Evolutionary conservation across 2,888 invertebrate species (phyloP).

Genomic region (Diarsia dahlii): DNA sequence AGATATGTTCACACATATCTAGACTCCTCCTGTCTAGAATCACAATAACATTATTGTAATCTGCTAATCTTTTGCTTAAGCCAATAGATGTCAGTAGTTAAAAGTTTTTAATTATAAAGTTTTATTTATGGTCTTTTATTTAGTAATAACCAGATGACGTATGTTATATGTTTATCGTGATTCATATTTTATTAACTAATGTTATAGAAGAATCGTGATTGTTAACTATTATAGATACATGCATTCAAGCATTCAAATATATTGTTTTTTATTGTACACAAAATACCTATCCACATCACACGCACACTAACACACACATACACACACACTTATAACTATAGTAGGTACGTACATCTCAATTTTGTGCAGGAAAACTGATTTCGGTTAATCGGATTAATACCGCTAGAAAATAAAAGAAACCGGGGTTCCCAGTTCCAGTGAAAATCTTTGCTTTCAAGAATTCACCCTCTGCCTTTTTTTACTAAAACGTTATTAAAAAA

Average conservation of each 20-base stretch:
- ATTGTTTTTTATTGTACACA: slow-evolving; percentile 10
- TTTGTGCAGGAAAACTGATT: not conserved
- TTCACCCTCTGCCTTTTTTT: not conserved
- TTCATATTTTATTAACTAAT: slow-evolving; percentile 30
- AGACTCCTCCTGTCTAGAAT: slow-evolving; percentile 1
- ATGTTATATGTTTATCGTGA: slow-evolving; percentile 51
- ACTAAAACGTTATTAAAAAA: not conserved
- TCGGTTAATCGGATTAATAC: not conserved
- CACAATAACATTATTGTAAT: not conserved
- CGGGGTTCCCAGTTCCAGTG: not conserved
- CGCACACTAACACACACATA: too few relatives aligned
- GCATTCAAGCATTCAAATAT: slow-evolving; percentile 13
- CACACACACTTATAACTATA: not conserved
- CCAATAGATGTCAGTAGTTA: not conserved
- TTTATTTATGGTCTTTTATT: not conserved
- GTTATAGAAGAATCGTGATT: slow-evolving; percentile 57
- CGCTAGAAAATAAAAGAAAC: not conserved
- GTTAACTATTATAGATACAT: slow-evolving; percentile 25
- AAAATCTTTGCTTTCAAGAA: not conserved
- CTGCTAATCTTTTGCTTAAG: not conserved
- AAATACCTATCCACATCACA: not conserved
- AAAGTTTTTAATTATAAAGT: not conserved
- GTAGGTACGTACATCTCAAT: not conserved
- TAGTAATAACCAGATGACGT: not conserved
- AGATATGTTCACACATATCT: too few relatives aligned